A percentile compares a stretch with the other conserved stretches of the same genome.
These are phyloP conservation scores for Pristionchus japonicus DNA, from an alignment of 2,888 invertebrate species.

Conservation along the genomic window DNA sequence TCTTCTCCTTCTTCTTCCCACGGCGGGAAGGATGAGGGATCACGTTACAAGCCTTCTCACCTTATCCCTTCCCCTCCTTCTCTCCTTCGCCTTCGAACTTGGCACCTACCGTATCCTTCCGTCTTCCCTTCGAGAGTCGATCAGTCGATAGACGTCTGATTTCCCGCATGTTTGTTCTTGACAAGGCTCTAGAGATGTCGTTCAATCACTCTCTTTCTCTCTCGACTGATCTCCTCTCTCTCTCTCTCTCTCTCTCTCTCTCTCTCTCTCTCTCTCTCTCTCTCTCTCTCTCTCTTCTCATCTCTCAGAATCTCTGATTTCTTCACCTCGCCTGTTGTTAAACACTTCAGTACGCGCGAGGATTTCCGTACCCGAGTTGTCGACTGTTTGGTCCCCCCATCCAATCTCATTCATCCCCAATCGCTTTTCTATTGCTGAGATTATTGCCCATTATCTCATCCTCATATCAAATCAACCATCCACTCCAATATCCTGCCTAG, in stretches of 20 bases:
- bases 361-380: constrained; percentile 18
- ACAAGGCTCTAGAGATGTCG: constrained; percentile 7
- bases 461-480: background rate
- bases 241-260: background rate
- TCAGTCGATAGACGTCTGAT: background rate
- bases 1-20: background rate
- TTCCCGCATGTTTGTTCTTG: background rate
- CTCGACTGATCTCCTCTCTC: background rate
- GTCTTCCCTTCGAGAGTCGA: background rate
- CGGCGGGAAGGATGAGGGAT: background rate
- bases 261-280: background rate
- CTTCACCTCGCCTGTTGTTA: constrained; percentile 20
- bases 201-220: background rate
- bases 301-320: constrained; percentile 24
- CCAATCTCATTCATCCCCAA: background rate
- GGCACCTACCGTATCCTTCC: constrained; percentile 2
- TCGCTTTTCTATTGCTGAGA: background rate
- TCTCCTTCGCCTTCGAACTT: background rate
- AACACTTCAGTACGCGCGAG: constrained; percentile 22
- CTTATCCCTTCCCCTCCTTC: background rate
- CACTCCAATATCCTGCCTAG: background rate
- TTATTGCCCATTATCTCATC: background rate
- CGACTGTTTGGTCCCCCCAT: background rate
- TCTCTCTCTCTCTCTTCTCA: background rate
- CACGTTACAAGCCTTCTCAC: constrained; percentile 13